Base-by-base conservation (phyloP, 2,113 vertebrate species). In the Geococcyx californianus region DNA sequence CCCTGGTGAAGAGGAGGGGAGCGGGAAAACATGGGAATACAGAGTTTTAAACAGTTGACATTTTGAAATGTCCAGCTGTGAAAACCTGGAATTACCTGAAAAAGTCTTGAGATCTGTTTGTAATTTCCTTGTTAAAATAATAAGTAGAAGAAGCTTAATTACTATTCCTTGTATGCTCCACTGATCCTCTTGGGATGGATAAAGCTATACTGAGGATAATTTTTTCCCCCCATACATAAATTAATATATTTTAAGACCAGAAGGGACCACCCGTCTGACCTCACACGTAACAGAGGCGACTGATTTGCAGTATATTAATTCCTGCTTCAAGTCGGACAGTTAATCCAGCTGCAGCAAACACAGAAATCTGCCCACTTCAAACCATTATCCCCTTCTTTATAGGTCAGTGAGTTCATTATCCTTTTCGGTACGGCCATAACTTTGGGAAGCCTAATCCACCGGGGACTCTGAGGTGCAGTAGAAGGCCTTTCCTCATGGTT, bases 181-280 rank as follows among this genome's bases (percentile, higher is more conserved):
- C 60, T 77, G 59, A 28, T 74, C 34, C 42, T 73, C 29, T 67
- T 0, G 2, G 40, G 38, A 38, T 77, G 26, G 24, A 80, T 76
- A 91, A 76, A 85, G 19, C 20, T 88, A 84, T 77, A 69, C 45
- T 69, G 33, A 77, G 14, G 16, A 17, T 66, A 56, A 28, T 62
- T 62, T 63, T 64, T 63, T 13, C 5, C 0, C 17, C 36, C 21
- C 10, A 3, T 55, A 47, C 83, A 84, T 81, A 94, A 90, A 90
- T 86, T 66, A 94, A 81, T 94, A 6, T 47, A 92, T 89, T 94
- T 94, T 89, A 82, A 72, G 52, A 89, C 28, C 38, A 92, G 60
- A 87, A 84, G 74, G 56, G 56, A 91, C n/a, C 79, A 52, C 78
- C 94, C 73, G 16, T 74, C 72, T 94, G 77, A 91, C 58, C 36